Evolutionary conservation across 2,888 invertebrate genomes (phyloP).

Genomic region (Tipula confusa): DNA sequence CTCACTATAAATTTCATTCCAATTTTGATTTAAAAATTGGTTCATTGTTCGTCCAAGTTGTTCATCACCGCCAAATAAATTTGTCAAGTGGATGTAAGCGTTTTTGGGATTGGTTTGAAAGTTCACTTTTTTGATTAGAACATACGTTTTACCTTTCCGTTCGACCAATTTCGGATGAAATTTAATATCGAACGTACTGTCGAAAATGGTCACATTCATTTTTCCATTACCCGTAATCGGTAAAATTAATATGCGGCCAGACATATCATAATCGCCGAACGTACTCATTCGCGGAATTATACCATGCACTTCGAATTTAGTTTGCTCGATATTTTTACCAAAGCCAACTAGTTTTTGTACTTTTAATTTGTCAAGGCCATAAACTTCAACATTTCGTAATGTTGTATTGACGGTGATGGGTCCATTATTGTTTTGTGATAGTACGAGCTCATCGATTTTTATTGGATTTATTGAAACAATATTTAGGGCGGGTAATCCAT

Average conservation of each 20-base stretch:
- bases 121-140: slow-evolving; percentile 55
- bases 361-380: not conserved
- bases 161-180: slow-evolving; percentile 54
- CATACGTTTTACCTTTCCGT: slow-evolving; percentile 55
- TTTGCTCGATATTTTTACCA: not conserved
- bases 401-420: not conserved
- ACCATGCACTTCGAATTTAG: not conserved
- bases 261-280: slow-evolving; percentile 58
- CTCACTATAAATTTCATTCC: slow-evolving; percentile 57
- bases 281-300: slow-evolving; percentile 49
- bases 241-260: slow-evolving; percentile 57
- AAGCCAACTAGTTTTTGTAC: not conserved
- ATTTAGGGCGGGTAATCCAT: not conserved
- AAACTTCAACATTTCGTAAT: not conserved
- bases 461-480: not conserved
- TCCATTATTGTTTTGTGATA: not conserved
- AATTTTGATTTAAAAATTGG: slow-evolving; percentile 56
- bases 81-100: slow-evolving; percentile 55
- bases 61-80: slow-evolving; percentile 58
- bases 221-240: slow-evolving; percentile 59
- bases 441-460: not conserved
- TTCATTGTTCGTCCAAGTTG: slow-evolving; percentile 57
- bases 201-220: slow-evolving; percentile 59
- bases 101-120: slow-evolving; percentile 55
- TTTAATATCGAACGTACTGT: slow-evolving; percentile 55